Evolutionary conservation across 2,797 vertebrate genomes (phyloP), one percentile per base, ranked within the genome.

Genomic region (Mus spretus): DNA sequence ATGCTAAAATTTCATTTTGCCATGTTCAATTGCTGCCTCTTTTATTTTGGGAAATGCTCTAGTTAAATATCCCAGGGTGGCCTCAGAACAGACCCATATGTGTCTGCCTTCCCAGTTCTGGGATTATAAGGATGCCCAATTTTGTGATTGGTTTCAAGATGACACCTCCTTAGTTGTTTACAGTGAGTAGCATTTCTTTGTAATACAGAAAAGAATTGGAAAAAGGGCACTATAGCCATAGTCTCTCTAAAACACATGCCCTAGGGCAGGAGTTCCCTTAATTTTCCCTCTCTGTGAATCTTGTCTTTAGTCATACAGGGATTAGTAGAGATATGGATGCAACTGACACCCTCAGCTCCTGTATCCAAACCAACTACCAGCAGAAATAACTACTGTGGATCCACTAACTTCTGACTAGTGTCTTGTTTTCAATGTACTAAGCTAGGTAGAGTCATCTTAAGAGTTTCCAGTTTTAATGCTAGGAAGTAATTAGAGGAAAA

Each of bases 1-100:
- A 81, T 72, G 28, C 37, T 93, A 87, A 95, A 83, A 90, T 95
- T 89, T 97, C 44, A 63, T 40, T 75, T 40, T 47, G 22, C 91
- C 34, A 92, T 47, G 24, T 91, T 47, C 34, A 85, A 1, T 93
- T 95, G 61, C 40, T 26, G 9, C 50, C 28, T 47, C 14, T 78
- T 61, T 77, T 17, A 24, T 78, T 44, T 70, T 37, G 47, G 63
- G 40, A 79, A 15, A 65, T 50, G 31, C 31, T 53, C 20, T 31
- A 57, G 31, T 59, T 90, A 90, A 79, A n/a, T 17, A 50, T 13
- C 26, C 50, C 20, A 74, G 19, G 17, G 3, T 53, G 34, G 19
- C 47, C 63, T 70, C 47, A 86, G 63, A 24, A n/a, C 65, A 86
- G 44, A 53, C 24, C 13, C 24, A 13, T 31, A 50, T 82, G 26